A percentile compares a stretch with the other conserved stretches of the same genome.
Evolutionary conservation across 2,797 vertebrate species (phyloP).

Genomic region (Megalops cyprinoides): DNA sequence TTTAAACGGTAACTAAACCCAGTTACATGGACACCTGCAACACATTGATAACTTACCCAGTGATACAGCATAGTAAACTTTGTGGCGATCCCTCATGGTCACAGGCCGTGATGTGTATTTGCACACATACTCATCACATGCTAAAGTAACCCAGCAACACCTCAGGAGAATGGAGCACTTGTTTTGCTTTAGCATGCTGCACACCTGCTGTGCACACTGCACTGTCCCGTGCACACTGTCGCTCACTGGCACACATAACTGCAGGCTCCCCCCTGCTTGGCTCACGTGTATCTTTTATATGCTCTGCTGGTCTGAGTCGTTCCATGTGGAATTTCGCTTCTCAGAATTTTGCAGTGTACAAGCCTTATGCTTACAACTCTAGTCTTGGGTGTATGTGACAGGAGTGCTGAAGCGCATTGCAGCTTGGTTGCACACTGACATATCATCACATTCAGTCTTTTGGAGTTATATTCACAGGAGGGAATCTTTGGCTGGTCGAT

Average conservation of each 20-base stretch:
- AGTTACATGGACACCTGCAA: not conserved
- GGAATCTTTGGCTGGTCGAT: not conserved
- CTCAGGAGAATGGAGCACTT: not conserved
- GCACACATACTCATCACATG: not conserved
- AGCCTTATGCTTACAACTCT: not conserved
- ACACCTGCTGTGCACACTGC: not conserved
- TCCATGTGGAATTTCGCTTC: not conserved
- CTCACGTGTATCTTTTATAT: not conserved
- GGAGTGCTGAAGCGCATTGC: too few species aligned
- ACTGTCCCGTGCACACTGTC: not conserved
- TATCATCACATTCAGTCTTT: not conserved
- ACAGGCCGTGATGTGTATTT: not conserved
- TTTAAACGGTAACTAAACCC: not conserved
- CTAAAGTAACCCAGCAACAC: not conserved
- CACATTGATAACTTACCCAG: not conserved
- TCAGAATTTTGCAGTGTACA: not conserved
- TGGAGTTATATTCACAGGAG: not conserved
- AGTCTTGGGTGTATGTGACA: not conserved
- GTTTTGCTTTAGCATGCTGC: not conserved
- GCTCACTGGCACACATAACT: not conserved
- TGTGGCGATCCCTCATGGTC: not conserved
- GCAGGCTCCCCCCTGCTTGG: not conserved
- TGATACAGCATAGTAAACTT: not conserved
- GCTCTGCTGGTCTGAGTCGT: too few species aligned
- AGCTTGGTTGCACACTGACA: not conserved